Percentiles rank a stretch among this genome's conserved stretches.
phyloP scores from a whole-genome alignment of 2,888 invertebrate species.

The Diplolepis rosae region DNA sequence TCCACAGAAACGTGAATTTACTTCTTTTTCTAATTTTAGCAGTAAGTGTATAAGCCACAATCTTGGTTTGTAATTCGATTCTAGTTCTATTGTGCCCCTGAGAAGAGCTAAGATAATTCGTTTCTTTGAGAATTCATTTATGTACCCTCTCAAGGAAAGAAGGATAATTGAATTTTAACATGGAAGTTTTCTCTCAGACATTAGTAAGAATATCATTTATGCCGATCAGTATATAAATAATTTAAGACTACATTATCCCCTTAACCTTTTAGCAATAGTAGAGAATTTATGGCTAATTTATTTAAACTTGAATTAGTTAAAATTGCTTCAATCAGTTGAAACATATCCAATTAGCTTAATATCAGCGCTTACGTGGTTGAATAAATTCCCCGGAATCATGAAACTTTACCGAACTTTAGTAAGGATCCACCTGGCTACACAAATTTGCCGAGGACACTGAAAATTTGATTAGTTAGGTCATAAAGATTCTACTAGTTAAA shows the following conservation, averaged over 20 bases:
- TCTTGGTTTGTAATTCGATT: background rate
- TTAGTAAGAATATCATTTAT: background rate
- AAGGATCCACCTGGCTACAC: background rate
- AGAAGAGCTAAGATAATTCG: slow-evolving; percentile 8
- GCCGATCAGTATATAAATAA: background rate
- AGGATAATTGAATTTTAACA: slow-evolving; percentile 4
- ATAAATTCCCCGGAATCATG: background rate
- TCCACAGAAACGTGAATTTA: too few relatives aligned
- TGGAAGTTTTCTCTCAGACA: background rate
- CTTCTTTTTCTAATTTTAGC: background rate
- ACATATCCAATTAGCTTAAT: background rate
- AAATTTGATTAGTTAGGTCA: background rate
- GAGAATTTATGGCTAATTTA: background rate
- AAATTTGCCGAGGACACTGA: background rate
- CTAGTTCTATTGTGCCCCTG: background rate
- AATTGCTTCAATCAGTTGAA: background rate
- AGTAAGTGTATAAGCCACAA: slow-evolving; percentile 16
- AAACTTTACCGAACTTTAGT: background rate
- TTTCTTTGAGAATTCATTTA: background rate
- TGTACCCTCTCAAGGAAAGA: background rate
- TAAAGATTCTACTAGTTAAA: too few relatives aligned
- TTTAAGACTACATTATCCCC: too few relatives aligned
- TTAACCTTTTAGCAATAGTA: too few relatives aligned
- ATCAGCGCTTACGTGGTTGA: background rate
- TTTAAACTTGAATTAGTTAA: background rate